Evolutionary conservation across 2,888 invertebrate species (phyloP).

Genomic region (Hylaea fasciaria): DNA sequence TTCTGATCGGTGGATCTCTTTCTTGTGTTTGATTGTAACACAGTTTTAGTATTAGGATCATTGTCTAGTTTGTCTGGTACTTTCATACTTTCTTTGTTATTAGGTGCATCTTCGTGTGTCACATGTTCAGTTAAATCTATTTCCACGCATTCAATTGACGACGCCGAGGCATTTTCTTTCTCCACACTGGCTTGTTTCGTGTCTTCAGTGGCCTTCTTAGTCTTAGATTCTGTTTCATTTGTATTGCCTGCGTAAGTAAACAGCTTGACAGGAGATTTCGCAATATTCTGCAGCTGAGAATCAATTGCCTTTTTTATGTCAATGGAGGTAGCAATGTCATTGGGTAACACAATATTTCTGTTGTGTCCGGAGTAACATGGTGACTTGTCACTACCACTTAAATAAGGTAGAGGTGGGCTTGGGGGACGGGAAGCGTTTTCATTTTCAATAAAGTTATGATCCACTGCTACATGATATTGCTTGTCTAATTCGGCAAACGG

Average conservation of each 20-base stretch:
- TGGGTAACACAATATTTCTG: conserved; percentile 25
- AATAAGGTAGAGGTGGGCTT: conserved; percentile 13
- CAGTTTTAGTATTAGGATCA: conserved; percentile 47
- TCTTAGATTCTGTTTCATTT: conserved; percentile 37
- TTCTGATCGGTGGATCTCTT: conserved; percentile 75
- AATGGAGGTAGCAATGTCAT: conserved; percentile 20
- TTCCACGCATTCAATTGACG: conserved; percentile 6
- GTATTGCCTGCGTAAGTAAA: conserved; percentile 27
- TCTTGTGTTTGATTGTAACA: conserved; percentile 56
- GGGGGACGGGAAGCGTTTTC: conserved; percentile 49
- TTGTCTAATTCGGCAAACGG: conserved; percentile 78
- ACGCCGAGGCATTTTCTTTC: conserved; percentile 28
- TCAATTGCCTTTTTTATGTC: conserved; percentile 54
- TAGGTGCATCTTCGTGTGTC: conserved; percentile 44
- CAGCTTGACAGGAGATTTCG: conserved; percentile 51
- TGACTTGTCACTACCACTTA: conserved; percentile 31
- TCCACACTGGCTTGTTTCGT: conserved; percentile 33
- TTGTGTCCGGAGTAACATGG: conserved; percentile 37
- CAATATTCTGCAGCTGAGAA: conserved; percentile 49
- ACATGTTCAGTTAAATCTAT: conserved; percentile 20
- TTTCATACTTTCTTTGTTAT: conserved; percentile 45
- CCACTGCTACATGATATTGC: conserved; percentile 81
- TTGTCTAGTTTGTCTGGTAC: conserved; percentile 50
- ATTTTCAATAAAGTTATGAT: conserved; percentile 70
- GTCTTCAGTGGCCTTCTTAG: conserved; percentile 26